Base-by-base conservation (phyloP, 2,888 invertebrate genomes). In the Sinopyrophorus schimmeli region DNA sequence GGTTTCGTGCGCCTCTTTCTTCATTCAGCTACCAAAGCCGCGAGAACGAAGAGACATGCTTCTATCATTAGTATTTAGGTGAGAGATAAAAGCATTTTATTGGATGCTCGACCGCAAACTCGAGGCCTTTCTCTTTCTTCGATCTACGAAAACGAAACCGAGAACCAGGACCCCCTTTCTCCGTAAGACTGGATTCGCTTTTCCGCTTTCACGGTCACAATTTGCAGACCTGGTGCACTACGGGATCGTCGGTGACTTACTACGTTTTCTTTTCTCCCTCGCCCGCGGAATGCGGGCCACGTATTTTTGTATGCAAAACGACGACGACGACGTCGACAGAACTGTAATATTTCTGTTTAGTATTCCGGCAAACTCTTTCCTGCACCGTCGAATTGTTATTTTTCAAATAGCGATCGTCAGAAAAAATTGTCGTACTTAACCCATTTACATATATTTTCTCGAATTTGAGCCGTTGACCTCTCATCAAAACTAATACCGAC, bases 291-390 rank as follows among this genome's bases (percentile, higher is more conserved):
- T 76, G 60, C 82, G 82, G 9, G 81, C 72, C 1, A 82, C 82
- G 63, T 83, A 83, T 69, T 83, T 83, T 32, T 82, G 83, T 26
- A 82, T 83, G 51, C 83, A 72, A 53, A 80, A 63, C 44, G 55
- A 54, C 23, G n/a, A n/a, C n/a, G n/a, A n/a, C n/a, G n/a, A 35
- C 41, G 50, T 56, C 42, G 42, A 48, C 44, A 26, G 38, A 53
- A 60, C 53, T 47, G 43, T 52, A 50, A 54, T 55, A 57, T 55
- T 54, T 58, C 58, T 54, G 54, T 58, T 60, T 61, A 59, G 59
- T 61, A 61, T 61, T 61, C 59, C 41, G 51, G 44, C 54, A 47
- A 54, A 53, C 53, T 53, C n/a, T n/a, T n/a, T n/a, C 37, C 43
- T 44, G 39, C 54, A 58, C 56, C 56, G 59, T 56, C 60, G 54